Percentiles rank a stretch among this genome's conserved stretches.
Conservation (phyloP, 2,888 invertebrate species). For the Galerucella nymphaeae region DNA sequence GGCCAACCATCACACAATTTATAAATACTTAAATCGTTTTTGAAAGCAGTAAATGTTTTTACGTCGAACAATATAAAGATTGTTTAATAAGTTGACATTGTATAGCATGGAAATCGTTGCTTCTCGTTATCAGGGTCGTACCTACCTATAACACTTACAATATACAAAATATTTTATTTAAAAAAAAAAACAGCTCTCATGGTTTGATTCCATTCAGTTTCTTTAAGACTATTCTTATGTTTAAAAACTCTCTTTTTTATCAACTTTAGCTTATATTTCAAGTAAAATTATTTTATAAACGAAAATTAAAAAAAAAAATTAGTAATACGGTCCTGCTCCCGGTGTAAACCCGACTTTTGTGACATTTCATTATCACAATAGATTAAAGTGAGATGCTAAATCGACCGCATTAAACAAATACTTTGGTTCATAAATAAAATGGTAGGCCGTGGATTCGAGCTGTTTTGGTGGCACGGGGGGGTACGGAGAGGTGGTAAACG, state of each 20-base stretch:
- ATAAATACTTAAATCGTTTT: slow-evolving; percentile 46
- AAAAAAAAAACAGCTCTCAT: no score
- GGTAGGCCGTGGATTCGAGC: neutral
- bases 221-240: no score
- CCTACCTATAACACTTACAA: neutral
- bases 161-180: neutral
- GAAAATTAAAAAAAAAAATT: no score
- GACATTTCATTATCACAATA: slow-evolving; percentile 51
- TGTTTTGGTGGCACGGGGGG: neutral
- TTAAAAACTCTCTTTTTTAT: no score
- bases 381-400: slow-evolving; percentile 51
- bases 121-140: neutral
- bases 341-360: slow-evolving; percentile 48
- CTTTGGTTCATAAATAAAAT: slow-evolving; percentile 38
- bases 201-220: no score
- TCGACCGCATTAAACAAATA: slow-evolving; percentile 50
- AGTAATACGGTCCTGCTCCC: slow-evolving; percentile 5
- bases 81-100: slow-evolving; percentile 48
- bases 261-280: neutral
- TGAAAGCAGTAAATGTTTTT: slow-evolving; percentile 45
- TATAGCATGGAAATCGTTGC: slow-evolving; percentile 18
- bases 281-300: no score
- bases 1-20: slow-evolving; percentile 33
- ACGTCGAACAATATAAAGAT: slow-evolving; percentile 47
- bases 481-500: slow-evolving; percentile 19